Conservation (phyloP, 1,140 invertebrate genomes). For the Drosophila pallidifrons region DNA sequence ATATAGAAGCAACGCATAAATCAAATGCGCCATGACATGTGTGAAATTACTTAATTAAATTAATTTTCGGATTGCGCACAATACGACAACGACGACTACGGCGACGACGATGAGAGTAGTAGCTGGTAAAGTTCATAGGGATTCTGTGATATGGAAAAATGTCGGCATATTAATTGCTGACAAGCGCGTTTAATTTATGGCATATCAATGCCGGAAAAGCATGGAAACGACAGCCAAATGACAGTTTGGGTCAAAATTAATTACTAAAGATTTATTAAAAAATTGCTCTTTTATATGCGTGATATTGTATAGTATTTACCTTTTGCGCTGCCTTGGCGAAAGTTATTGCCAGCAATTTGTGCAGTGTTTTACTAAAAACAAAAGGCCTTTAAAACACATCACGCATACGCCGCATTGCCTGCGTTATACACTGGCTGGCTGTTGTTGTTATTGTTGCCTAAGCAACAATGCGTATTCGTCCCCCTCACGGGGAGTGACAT, state of each 20-base stretch:
- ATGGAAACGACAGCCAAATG: constrained; percentile 32
- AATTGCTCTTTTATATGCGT: neutral
- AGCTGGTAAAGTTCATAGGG: neutral
- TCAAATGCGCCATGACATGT: constrained; percentile 72
- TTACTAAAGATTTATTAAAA: neutral
- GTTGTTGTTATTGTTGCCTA: constrained; percentile 42
- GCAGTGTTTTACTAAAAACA: constrained; percentile 42
- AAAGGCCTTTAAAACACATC: constrained; percentile 58
- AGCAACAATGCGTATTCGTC: constrained; percentile 53
- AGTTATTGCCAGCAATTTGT: constrained; percentile 27
- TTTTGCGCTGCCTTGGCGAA: neutral
- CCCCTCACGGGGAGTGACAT: constrained; percentile 39
- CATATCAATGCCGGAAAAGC: constrained; percentile 42
- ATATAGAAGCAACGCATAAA: constrained; percentile 68
- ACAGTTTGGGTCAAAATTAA: neutral
- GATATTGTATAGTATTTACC: neutral
- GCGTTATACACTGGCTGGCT: neutral
- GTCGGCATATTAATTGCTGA: constrained; percentile 24
- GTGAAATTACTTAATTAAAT: constrained; percentile 78
- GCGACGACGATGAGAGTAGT: no score
- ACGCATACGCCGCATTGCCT: constrained; percentile 67
- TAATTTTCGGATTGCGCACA: constrained; percentile 60
- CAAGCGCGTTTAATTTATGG: constrained; percentile 65
- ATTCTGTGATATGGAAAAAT: constrained; percentile 31
- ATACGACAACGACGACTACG: neutral